Conservation (phyloP, 2,113 vertebrate genomes). For the Motacilla tschutschensis region DNA sequence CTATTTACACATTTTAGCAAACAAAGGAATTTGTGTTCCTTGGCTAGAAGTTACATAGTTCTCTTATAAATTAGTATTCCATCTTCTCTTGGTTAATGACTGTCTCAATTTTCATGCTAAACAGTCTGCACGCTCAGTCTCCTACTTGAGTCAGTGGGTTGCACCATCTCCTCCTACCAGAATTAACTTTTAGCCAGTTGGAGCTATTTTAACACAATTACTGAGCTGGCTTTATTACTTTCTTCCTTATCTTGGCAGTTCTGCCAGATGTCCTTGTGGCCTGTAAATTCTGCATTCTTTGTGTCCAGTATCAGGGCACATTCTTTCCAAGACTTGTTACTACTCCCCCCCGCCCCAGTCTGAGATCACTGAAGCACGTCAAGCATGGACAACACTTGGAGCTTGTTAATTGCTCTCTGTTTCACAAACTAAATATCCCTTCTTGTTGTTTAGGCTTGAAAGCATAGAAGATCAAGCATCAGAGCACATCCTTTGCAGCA, state of each 20-base stretch:
- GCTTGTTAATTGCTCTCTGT: not conserved
- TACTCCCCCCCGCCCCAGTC: too few species aligned
- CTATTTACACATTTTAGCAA: not conserved
- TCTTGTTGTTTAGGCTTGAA: not conserved
- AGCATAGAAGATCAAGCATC: not conserved
- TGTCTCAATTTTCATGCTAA: not conserved
- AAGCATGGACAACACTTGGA: not conserved
- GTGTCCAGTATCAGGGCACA: not conserved
- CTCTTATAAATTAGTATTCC: not conserved
- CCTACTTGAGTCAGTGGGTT: not conserved
- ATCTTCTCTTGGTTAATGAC: not conserved
- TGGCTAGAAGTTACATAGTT: not conserved
- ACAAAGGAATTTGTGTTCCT: not conserved
- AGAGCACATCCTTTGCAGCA: not conserved
- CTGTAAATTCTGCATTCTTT: not conserved
- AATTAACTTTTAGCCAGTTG: not conserved
- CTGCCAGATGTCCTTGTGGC: not conserved
- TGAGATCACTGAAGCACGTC: not conserved
- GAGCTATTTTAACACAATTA: not conserved
- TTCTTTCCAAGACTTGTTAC: not conserved
- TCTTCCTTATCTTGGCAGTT: not conserved
- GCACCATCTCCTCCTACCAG: not conserved
- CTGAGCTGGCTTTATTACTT: not conserved
- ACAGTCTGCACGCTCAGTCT: not conserved
- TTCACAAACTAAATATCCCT: not conserved